phyloP scores from a whole-genome alignment of 2,888 invertebrate genomes.

The Bimastos eiseni region DNA sequence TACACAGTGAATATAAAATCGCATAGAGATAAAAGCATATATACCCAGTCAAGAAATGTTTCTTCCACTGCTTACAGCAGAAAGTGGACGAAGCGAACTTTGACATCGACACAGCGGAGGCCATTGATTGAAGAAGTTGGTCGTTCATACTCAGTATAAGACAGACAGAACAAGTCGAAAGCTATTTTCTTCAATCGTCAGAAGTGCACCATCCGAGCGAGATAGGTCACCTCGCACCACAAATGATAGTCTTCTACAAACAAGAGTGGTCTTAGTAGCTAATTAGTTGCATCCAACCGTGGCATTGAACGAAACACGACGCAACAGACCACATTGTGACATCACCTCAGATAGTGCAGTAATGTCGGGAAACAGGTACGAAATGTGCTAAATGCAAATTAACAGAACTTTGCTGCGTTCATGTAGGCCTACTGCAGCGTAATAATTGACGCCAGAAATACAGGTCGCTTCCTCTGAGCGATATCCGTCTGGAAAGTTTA shows the following conservation, averaged over 20 bases:
- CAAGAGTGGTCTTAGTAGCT: not conserved
- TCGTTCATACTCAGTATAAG: not conserved
- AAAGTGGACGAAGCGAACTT: not conserved
- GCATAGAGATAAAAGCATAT: not conserved
- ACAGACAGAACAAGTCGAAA: not conserved
- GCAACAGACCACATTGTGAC: too few species aligned
- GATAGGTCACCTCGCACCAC: not conserved
- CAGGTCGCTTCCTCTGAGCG: not conserved
- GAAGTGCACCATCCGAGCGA: not conserved
- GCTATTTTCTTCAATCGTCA: not conserved
- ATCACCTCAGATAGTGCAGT: too few species aligned
- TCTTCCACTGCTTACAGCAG: not conserved
- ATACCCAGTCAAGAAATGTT: not conserved
- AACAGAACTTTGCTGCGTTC: not conserved
- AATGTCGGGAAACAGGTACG: too few species aligned
- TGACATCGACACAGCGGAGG: not conserved
- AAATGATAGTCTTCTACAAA: not conserved
- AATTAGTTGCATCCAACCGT: not conserved
- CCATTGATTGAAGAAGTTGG: not conserved
- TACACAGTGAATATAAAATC: not conserved
- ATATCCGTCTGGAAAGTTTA: not conserved
- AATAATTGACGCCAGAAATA: not conserved
- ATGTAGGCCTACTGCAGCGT: not conserved
- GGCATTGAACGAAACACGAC: not conserved
- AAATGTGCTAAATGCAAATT: too few species aligned